Evolutionary conservation across 2,113 vertebrate genomes (phyloP).

Genomic region (Elaphurus davidianus): DNA sequence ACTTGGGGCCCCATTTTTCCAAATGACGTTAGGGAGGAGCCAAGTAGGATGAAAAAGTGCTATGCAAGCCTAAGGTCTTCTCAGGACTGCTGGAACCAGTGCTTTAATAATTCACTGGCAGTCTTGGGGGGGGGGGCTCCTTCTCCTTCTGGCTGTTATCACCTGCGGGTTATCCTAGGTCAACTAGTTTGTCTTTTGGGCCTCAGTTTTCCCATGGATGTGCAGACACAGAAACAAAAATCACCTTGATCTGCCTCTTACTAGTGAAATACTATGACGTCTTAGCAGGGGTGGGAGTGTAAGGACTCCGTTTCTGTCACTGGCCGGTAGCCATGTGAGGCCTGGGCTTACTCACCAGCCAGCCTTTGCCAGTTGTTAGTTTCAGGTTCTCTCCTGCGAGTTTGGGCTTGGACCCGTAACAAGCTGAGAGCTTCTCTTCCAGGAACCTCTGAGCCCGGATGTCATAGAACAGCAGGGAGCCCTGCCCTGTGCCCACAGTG

Average conservation of each 20-base stretch:
- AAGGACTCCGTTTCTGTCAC: neutral
- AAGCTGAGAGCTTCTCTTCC: conserved; percentile 84
- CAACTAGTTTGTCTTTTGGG: neutral
- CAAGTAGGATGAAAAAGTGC: neutral
- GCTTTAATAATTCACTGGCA: neutral
- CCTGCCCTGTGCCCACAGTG: conserved; percentile 97
- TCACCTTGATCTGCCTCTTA: neutral
- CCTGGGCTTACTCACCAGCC: conserved; percentile 89
- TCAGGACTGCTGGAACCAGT: neutral
- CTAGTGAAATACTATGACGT: neutral
- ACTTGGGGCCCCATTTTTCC: neutral
- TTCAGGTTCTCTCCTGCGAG: conserved; percentile 92
- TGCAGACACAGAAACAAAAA: neutral
- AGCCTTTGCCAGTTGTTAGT: conserved; percentile 94
- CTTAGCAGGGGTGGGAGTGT: neutral
- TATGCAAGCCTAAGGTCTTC: neutral
- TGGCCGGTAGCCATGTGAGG: neutral
- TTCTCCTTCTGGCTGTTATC: neutral
- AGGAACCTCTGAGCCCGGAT: conserved; percentile 96
- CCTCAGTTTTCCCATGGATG: neutral
- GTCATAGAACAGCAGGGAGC: conserved; percentile 96
- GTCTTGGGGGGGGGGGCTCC: neutral
- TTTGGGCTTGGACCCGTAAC: conserved; percentile 84
- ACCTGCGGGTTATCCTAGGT: neutral
- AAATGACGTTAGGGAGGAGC: neutral